Percentiles rank a stretch among this genome's conserved stretches.
Evolutionary conservation across 2,797 vertebrate species (phyloP).

Genomic region (Pteropus rufus): DNA sequence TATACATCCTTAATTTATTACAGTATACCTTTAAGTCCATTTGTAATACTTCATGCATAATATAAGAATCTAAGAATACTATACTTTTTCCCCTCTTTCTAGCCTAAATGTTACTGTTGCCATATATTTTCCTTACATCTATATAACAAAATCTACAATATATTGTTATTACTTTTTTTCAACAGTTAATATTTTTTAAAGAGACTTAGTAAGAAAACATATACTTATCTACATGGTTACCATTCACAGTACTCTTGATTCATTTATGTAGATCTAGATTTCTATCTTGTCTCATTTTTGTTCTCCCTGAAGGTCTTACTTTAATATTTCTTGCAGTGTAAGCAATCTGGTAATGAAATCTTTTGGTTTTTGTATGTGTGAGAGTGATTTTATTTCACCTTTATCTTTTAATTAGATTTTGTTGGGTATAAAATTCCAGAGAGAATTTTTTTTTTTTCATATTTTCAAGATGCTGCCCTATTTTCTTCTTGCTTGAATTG

Average conservation of each 20-base stretch:
- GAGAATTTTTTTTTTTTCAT: neutral
- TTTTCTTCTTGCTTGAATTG: neutral
- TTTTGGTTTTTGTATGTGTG: neutral
- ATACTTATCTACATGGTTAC: neutral
- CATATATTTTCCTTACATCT: neutral
- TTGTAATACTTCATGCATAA: neutral
- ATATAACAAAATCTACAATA: neutral
- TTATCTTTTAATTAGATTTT: constrained; percentile 18
- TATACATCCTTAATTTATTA: neutral
- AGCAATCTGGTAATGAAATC: neutral
- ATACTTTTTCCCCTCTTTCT: neutral
- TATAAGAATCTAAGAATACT: neutral
- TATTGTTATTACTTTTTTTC: neutral
- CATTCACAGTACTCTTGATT: neutral
- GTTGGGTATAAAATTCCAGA: neutral
- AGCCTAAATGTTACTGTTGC: neutral
- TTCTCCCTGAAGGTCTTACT: neutral
- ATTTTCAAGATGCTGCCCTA: neutral
- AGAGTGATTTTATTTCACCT: neutral
- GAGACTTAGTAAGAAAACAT: neutral
- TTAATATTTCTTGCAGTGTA: neutral
- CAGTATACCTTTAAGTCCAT: neutral
- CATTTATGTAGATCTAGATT: neutral
- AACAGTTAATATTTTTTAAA: neutral
- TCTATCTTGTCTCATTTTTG: neutral